Evolutionary conservation across 2,113 vertebrate genomes (phyloP), one percentile per base, ranked within the genome.

Genomic region (Tachuris rubrigastra): DNA sequence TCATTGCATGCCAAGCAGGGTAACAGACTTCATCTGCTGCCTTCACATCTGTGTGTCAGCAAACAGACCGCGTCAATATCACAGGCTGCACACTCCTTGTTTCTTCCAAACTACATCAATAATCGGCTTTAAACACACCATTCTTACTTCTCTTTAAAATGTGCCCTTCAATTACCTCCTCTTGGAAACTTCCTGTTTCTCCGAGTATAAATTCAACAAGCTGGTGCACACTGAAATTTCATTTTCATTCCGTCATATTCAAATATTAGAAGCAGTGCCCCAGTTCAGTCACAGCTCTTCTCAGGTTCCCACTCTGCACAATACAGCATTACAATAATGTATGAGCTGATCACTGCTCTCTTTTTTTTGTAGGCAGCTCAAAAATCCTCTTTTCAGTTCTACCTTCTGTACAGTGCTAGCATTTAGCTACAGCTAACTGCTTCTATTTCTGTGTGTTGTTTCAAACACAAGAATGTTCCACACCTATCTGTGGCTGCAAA

Each of bases 321-420:
- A 19, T 30, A 22, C 5, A 46, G n/a, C 27, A 30, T 39, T 50
- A 42, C 76, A 33, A 58, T 18, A 58, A 65, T 0, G 2, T 8
- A 27, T 0, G 2, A 60, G 27, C 49, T 1, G 1, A 25, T 10
- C 28, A 9, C 46, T 5, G 14, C 37, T 74, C 42, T 37, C 60
- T n/a, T 17, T 28, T 31, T 22, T 41, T 6, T 10, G 6, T 1
- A 25, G 27, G 9, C 3, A 59, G 44, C 21, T 52, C 49, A 30
- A n/a, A 85, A 79, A 30, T 10, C 37, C 41, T 53, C 24, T 44
- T 68, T 67, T 31, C 59, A 42, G 15, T 20, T 37, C 41, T 3
- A 1, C 0, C 1, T 42, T 35, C 46, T 5, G 52, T 22, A 44
- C 68, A 33, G 46, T 16, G n/a, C 21, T 2, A 44, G 35, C 4